A percentile compares a stretch with the other conserved stretches of the same genome.
Conservation (phyloP, 2,888 invertebrate genomes). For the Phymatocera aterrima region DNA sequence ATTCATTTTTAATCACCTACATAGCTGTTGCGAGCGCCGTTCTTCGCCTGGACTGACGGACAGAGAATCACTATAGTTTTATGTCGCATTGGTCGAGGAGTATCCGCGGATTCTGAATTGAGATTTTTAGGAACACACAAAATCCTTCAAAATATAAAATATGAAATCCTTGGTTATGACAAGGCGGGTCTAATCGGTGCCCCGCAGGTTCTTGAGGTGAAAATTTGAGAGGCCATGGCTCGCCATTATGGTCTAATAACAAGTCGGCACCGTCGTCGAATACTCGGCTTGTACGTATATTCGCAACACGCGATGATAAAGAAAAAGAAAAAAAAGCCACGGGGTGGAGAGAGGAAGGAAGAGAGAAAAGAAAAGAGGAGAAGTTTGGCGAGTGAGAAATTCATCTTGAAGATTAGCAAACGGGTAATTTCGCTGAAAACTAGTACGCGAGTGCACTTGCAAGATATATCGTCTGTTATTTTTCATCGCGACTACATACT, state of each 20-base stretch:
- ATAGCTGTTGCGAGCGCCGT: too few species aligned
- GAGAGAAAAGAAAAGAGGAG: neutral
- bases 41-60: too few species aligned
- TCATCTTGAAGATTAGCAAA: conserved; percentile 52
- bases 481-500: neutral
- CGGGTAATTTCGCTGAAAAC: conserved; percentile 50
- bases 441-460: neutral
- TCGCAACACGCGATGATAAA: conserved; percentile 10
- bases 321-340: neutral
- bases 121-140: neutral
- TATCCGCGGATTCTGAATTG: neutral
- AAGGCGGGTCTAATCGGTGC: neutral
- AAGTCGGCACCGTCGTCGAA: conserved; percentile 60
- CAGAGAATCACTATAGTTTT: too few species aligned
- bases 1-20: too few species aligned
- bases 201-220: conserved; percentile 13
- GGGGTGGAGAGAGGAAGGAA: neutral
- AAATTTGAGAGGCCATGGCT: conserved; percentile 54
- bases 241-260: conserved; percentile 64
- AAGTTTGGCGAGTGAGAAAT: conserved; percentile 49
- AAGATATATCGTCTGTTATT: neutral
- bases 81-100: too few species aligned
- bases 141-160: neutral
- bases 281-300: conserved; percentile 39
- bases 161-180: conserved; percentile 7